Percentiles rank a stretch among this genome's conserved stretches.
These are phyloP conservation scores for Drosophila novamexicana DNA, from an alignment of 1,140 invertebrate species.

Conservation along the genomic window DNA sequence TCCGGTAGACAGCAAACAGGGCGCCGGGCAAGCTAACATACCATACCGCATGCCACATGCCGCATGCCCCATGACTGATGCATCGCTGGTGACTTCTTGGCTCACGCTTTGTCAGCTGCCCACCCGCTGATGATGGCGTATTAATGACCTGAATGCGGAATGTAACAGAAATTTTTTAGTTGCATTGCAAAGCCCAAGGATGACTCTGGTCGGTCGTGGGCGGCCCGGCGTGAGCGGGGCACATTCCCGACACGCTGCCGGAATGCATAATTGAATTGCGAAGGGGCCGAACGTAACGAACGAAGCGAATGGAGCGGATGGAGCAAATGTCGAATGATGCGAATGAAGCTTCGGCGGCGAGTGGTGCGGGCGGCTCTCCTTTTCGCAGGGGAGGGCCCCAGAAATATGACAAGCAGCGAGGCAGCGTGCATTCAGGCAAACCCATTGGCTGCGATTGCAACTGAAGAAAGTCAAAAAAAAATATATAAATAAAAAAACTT, in stretches of 20 bases:
- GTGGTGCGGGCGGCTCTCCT: too few species aligned
- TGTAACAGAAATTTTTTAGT: conserved; percentile 64
- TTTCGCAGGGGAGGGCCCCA: background rate
- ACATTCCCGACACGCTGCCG: conserved; percentile 64
- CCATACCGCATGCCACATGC: conserved; percentile 45
- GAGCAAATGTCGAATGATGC: conserved; percentile 29
- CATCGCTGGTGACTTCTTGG: conserved; percentile 26
- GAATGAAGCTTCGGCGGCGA: background rate
- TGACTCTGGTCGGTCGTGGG: background rate
- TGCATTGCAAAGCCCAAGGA: conserved; percentile 41
- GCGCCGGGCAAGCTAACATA: conserved; percentile 33
- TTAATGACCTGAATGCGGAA: conserved; percentile 81
- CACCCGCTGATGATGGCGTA: conserved; percentile 68
- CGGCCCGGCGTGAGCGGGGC: background rate
- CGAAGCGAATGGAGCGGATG: conserved; percentile 3
- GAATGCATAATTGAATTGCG: conserved; percentile 79
- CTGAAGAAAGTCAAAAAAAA: conserved; percentile 5
- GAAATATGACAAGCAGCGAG: conserved; percentile 15
- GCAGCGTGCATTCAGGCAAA: background rate
- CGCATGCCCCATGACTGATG: conserved; percentile 15
- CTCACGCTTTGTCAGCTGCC: conserved; percentile 4
- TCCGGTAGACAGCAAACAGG: conserved; percentile 52
- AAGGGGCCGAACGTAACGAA: conserved; percentile 32
- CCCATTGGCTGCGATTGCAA: conserved; percentile 6
- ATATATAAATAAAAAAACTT: background rate